Percentiles rank a stretch among this genome's conserved stretches.
Evolutionary conservation across 2,888 invertebrate genomes (phyloP).

Genomic region (Euplexia lucipara): DNA sequence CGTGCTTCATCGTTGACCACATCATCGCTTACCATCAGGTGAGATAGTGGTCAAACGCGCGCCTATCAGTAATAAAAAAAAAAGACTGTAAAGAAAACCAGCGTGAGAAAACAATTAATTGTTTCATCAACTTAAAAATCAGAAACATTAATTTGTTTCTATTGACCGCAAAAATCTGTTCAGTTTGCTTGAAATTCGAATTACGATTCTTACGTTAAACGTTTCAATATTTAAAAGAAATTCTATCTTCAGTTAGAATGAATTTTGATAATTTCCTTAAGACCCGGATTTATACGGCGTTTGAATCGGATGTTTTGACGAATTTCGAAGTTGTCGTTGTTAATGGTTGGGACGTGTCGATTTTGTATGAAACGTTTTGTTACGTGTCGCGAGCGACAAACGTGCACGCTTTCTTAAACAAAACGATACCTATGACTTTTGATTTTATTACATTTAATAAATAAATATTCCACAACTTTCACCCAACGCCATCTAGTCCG

Average conservation of each 20-base stretch:
- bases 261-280: conserved; percentile 60
- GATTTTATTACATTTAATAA: too few relatives aligned
- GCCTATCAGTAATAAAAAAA: too few relatives aligned
- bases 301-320: conserved; percentile 41
- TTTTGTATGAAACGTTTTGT: conserved; percentile 23
- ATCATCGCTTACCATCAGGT: too few relatives aligned
- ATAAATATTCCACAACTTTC: too few relatives aligned
- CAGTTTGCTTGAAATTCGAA: neutral
- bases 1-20: too few relatives aligned
- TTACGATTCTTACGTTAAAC: conserved; percentile 25
- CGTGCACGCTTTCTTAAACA: neutral
- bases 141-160: conserved; percentile 18
- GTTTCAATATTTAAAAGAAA: conserved; percentile 56
- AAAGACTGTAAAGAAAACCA: neutral
- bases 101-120: neutral
- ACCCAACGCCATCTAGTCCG: too few relatives aligned
- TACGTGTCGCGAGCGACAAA: conserved; percentile 20
- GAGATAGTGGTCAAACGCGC: too few relatives aligned
- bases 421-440: neutral
- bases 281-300: conserved; percentile 35
- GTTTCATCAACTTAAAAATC: conserved; percentile 5
- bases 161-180: conserved; percentile 1
- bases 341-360: conserved; percentile 47
- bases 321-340: conserved; percentile 48
- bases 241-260: conserved; percentile 18